A percentile compares a stretch with the other conserved stretches of the same genome.
phyloP scores from a whole-genome alignment of 1,140 invertebrate genomes.

The Lasaia peninsularis region DNA sequence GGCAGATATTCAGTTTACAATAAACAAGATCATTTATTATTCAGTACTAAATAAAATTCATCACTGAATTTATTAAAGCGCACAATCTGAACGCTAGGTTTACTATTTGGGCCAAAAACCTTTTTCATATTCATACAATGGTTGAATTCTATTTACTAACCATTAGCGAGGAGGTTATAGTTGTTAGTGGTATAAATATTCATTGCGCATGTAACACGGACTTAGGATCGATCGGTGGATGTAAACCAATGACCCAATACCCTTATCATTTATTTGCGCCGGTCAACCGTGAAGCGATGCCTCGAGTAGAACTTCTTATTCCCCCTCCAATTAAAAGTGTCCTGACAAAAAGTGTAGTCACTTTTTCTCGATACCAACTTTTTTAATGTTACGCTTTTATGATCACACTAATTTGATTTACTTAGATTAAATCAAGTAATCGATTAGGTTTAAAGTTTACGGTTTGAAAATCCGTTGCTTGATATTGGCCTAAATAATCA shows the following conservation, averaged over 20 bases:
- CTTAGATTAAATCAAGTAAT: background rate
- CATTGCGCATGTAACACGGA: slow-evolving; percentile 43
- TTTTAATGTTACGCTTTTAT: slow-evolving; percentile 1
- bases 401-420: slow-evolving; percentile 1
- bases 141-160: slow-evolving; percentile 8
- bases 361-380: background rate
- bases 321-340: slow-evolving; percentile 9
- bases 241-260: slow-evolving; percentile 57
- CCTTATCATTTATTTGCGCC: slow-evolving; percentile 49
- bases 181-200: slow-evolving; percentile 63
- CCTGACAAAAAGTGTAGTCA: background rate
- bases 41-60: slow-evolving; percentile 5
- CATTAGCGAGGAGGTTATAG: slow-evolving; percentile 20
- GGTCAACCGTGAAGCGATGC: slow-evolving; percentile 42
- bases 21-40: slow-evolving; percentile 1
- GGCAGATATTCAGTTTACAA: background rate
- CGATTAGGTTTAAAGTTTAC: background rate
- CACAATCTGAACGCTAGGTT: background rate
- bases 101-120: slow-evolving; percentile 3
- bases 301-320: slow-evolving; percentile 15
- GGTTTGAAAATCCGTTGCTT: background rate
- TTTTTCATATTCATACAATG: slow-evolving; percentile 5
- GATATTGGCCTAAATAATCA: background rate
- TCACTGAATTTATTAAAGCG: background rate
- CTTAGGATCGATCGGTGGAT: slow-evolving; percentile 49